Conservation (phyloP, 1,140 invertebrate species). For the Brachystomella parvula region DNA sequence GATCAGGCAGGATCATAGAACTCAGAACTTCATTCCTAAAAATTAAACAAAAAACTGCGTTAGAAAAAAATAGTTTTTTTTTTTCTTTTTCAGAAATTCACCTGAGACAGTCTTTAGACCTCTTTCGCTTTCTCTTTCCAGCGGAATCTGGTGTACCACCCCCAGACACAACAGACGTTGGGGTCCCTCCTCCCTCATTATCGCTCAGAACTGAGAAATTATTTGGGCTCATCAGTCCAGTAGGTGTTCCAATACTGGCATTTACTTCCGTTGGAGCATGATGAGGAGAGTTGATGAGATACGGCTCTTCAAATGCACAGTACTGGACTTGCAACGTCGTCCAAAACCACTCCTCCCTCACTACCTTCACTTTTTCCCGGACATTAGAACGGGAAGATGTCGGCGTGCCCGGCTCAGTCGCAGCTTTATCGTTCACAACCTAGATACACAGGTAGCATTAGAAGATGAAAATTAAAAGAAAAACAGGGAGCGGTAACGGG, state of each 20-base stretch:
- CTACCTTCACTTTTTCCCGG: slow-evolving; percentile 52
- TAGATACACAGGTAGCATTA: not conserved
- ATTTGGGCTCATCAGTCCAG: not conserved
- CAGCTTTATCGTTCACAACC: not conserved
- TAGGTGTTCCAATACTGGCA: slow-evolving; percentile 22
- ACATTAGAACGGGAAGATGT: not conserved
- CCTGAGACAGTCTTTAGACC: slow-evolving; percentile 49
- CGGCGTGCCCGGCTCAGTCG: not conserved
- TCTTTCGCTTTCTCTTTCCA: slow-evolving; percentile 58
- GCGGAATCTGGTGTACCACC: slow-evolving; percentile 22
- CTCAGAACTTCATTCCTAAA: slow-evolving; percentile 5
- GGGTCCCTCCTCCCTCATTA: slow-evolving; percentile 24
- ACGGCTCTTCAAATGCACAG: slow-evolving; percentile 80
- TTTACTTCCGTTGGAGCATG: slow-evolving; percentile 14
- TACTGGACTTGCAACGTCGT: slow-evolving; percentile 89
- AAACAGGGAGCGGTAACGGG: no score
- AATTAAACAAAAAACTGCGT: slow-evolving; percentile 1
- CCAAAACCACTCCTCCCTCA: slow-evolving; percentile 96
- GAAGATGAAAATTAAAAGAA: no score
- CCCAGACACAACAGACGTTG: slow-evolving; percentile 19
- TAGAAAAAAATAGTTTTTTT: not conserved
- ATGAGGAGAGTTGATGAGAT: slow-evolving; percentile 49
- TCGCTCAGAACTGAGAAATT: slow-evolving; percentile 7
- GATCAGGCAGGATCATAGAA: slow-evolving; percentile 20
- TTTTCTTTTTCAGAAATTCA: slow-evolving; percentile 6